Conservation (phyloP, 1,140 invertebrate genomes). For the Epicauta chinensis region DNA sequence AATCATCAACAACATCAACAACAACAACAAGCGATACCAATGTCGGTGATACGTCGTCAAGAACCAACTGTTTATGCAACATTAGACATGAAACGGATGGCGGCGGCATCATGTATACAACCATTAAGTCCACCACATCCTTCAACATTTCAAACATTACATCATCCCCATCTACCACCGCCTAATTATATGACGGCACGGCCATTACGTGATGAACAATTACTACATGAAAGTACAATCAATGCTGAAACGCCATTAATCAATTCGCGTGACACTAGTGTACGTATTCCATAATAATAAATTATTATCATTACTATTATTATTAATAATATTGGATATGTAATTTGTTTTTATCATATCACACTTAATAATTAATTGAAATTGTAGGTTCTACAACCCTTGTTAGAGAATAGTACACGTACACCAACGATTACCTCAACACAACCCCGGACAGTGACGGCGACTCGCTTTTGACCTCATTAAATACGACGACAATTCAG, state of each 20-base stretch:
- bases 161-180: constrained; percentile 38
- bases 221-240: constrained; percentile 33
- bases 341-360: no score
- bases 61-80: constrained; percentile 48
- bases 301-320: background rate
- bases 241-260: constrained; percentile 38
- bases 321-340: no score
- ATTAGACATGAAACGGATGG: constrained; percentile 43
- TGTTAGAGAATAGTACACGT: constrained; percentile 33
- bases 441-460: constrained; percentile 38
- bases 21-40: constrained; percentile 39
- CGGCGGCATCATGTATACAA: constrained; percentile 30
- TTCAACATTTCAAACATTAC: constrained; percentile 36
- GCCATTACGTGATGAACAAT: constrained; percentile 34
- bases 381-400: constrained; percentile 34
- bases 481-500: constrained; percentile 27
- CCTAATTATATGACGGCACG: constrained; percentile 32
- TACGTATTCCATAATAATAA: no score
- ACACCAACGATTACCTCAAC: constrained; percentile 34
- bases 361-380: background rate
- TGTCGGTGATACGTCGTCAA: constrained; percentile 38
- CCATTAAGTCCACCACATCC: constrained; percentile 35
- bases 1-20: no score
- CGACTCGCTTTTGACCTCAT: constrained; percentile 42
- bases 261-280: constrained; percentile 33